A percentile compares a stretch with the other conserved stretches of the same genome.
Evolutionary conservation across 30 jellyfish, hydroid and myxozoan genomes (phyloP).

Genomic region (Hydractinia echinata): DNA sequence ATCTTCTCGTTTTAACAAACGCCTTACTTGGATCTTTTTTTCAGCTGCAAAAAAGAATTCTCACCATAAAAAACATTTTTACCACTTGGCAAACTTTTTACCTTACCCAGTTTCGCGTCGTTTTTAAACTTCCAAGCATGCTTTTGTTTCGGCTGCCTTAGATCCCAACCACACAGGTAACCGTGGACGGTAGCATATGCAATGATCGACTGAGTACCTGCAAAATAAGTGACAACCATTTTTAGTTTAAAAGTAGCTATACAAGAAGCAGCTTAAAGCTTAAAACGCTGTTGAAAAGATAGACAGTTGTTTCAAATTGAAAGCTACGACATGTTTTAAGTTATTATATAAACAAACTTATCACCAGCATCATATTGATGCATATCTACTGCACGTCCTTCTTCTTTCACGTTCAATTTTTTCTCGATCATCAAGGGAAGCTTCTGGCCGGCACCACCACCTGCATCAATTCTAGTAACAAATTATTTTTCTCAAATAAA

Average conservation of each 20-base stretch:
- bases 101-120: conserved; percentile 60
- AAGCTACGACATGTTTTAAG: background rate
- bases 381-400: conserved; percentile 95
- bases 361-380: conserved; percentile 86
- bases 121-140: conserved; percentile 89
- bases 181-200: conserved; percentile 96
- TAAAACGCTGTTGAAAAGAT: background rate
- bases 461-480: conserved; percentile 44
- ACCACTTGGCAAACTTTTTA: background rate
- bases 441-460: conserved; percentile 14
- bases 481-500: too few relatives aligned
- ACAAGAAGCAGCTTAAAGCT: too few relatives aligned
- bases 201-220: conserved; percentile 78
- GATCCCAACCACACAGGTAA: conserved; percentile 96
- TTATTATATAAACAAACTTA: background rate
- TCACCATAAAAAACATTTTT: background rate
- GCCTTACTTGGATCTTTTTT: background rate
- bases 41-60: background rate
- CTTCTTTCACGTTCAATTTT: conserved; percentile 65
- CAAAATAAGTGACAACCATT: background rate
- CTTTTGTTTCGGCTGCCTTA: conserved; percentile 73
- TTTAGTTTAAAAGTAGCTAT: too few relatives aligned
- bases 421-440: conserved; percentile 71
- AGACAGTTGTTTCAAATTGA: background rate
- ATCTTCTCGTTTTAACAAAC: background rate